Percentiles rank a stretch among this genome's conserved stretches.
phyloP scores from a whole-genome alignment of 1,140 invertebrate species.

The Drosophila orosa region DNA sequence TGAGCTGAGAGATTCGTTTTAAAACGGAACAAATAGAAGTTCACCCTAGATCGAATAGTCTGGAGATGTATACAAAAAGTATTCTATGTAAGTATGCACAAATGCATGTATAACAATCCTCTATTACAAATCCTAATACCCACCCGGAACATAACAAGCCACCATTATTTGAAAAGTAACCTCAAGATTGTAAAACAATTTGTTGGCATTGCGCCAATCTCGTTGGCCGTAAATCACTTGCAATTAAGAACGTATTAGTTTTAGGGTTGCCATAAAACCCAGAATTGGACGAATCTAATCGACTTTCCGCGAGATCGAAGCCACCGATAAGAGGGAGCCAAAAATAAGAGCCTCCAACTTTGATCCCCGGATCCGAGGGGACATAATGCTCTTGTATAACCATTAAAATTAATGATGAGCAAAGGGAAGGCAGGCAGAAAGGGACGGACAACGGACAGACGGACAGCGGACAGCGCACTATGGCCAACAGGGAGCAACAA shows the following conservation, averaged over 20 bases:
- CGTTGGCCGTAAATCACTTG: conserved; percentile 60
- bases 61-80: background rate
- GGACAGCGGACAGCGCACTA: conserved; percentile 10
- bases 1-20: no score
- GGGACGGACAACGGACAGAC: conserved; percentile 20
- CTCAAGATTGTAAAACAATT: conserved; percentile 1
- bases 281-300: conserved; percentile 34
- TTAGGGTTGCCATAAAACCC: conserved; percentile 42
- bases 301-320: conserved; percentile 40
- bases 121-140: background rate
- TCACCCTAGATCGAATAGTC: background rate
- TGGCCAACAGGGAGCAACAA: conserved; percentile 58
- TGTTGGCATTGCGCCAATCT: conserved; percentile 19
- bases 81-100: no score
- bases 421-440: conserved; percentile 23
- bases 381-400: conserved; percentile 49
- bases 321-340: conserved; percentile 27
- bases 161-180: background rate
- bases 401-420: conserved; percentile 77
- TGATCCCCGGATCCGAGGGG: conserved; percentile 51
- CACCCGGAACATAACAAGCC: background rate
- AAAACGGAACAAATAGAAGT: no score
- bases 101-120: background rate
- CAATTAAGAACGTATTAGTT: conserved; percentile 62
- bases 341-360: conserved; percentile 60